Evolutionary conservation across 2,797 vertebrate genomes (phyloP).

Genomic region (Eulemur mongoz): DNA sequence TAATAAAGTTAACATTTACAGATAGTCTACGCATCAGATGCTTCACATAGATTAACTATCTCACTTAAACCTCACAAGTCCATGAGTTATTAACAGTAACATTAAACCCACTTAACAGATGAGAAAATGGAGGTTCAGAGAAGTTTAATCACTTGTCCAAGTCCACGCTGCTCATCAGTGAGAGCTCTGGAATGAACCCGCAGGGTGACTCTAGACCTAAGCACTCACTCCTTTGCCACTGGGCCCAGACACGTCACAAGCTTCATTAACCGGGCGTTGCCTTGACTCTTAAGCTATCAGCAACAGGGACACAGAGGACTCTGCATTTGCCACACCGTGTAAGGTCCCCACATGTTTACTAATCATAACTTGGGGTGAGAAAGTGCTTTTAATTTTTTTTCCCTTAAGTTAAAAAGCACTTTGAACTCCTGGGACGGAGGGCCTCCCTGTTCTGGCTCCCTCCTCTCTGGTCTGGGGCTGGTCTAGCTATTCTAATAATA

Average conservation of each 20-base stretch:
- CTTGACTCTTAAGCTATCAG: not conserved
- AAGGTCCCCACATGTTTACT: not conserved
- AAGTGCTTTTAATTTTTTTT: not conserved
- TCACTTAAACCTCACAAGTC: not conserved
- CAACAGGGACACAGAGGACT: not conserved
- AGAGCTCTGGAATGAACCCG: not conserved
- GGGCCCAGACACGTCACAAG: not conserved
- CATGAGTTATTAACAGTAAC: not conserved
- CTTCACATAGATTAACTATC: not conserved
- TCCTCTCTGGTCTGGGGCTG: not conserved
- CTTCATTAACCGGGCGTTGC: not conserved
- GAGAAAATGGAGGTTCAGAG: slow-evolving; percentile 35
- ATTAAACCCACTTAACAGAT: not conserved
- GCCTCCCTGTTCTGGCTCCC: not conserved
- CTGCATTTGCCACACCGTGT: not conserved
- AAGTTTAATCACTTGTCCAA: not conserved
- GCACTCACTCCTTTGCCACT: not conserved
- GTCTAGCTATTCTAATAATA: slow-evolving; percentile 61
- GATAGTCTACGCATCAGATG: not conserved
- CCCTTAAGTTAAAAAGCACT: slow-evolving; percentile 18
- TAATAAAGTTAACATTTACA: not conserved
- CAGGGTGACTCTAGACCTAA: not conserved
- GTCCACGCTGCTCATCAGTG: not conserved
- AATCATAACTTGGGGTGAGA: not conserved
- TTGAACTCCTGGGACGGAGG: not conserved